Percentiles rank a stretch among this genome's conserved stretches.
These are phyloP conservation scores for Motacilla alba DNA, from an alignment of 2,113 vertebrate species.

Conservation along the genomic window DNA sequence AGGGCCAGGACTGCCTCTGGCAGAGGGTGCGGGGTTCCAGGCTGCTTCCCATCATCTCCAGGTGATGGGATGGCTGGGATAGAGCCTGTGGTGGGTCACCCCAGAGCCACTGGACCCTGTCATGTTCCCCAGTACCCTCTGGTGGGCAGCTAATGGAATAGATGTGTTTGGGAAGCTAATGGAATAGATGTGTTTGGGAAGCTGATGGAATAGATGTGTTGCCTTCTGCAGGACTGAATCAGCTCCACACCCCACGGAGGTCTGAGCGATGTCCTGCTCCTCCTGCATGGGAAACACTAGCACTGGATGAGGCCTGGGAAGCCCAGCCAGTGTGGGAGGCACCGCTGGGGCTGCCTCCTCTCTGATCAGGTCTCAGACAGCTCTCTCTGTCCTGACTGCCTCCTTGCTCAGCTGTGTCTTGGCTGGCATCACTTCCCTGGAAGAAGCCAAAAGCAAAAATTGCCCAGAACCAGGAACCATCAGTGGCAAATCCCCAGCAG, in stretches of 20 bases:
- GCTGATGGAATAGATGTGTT: not conserved
- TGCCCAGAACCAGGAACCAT: not conserved
- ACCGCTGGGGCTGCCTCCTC: not conserved
- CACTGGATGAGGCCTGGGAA: not conserved
- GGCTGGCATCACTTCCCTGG: not conserved
- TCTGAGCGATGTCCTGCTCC: not conserved
- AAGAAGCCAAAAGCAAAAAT: not conserved
- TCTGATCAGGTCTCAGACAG: not conserved
- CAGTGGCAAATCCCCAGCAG: not conserved
- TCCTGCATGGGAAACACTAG: not conserved
- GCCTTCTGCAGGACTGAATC: not conserved
- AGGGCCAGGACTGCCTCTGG: not conserved
- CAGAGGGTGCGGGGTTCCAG: not conserved
- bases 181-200: rapidly evolving
- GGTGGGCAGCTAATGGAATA: not conserved
- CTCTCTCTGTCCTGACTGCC: not conserved
- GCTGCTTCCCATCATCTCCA: not conserved
- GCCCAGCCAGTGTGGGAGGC: not conserved
- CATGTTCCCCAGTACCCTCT: rapidly evolving
- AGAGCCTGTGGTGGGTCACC: not conserved
- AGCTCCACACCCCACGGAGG: not conserved
- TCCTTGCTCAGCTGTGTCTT: not conserved
- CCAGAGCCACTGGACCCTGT: rapidly evolving
- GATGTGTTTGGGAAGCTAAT: rapidly evolving
- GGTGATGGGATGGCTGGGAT: not conserved